Base-by-base conservation (phyloP, 2,888 invertebrate genomes). In the Microchrysa polita region DNA sequence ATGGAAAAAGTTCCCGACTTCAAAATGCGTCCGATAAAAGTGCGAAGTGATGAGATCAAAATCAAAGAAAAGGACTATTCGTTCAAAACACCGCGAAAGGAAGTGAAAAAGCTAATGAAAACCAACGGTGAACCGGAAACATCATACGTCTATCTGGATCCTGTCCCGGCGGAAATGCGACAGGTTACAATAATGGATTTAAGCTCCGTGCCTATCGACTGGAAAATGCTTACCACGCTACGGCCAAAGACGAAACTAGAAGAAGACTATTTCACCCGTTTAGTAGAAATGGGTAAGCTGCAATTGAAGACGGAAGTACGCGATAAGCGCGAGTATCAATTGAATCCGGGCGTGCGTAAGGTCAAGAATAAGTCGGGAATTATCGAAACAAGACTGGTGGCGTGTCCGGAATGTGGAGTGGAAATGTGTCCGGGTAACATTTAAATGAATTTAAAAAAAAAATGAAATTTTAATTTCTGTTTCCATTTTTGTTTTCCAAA, bases 201-300 rank as follows among this genome's bases (percentile, higher is more conserved):
- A 65, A 93, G 93, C 79, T 88, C 91, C 10, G 94, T 96, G 18
- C 91, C 93, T 48, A 96, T 96, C 76, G 94, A 95, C 81, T 96
- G 96, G 96, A 90, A 93, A 83, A 96, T 96, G 96, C 86, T 96
- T 73, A 96, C 96, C 14, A 91, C 93, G n/a, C 83, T 93, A 34
- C 87, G 95, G 78, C 96, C 96, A 0, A 94, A 94, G 83, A 88
- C 89, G 40, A 93, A 93, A 80, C 84, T 90, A 23, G 96, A 96
- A 79, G 95, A 96, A 84, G 93, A 94, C 80, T 93, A 93, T 86
- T 96, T 93, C 82, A 93, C 93, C 77, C 92, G 93, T 79, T 86
- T 93, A 83, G 90, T 95, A 55, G 94, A 94, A 84, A 86, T 95
- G 83, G 92, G 93, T 67, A 95, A 94, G 84, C 86, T 93, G 7